A percentile compares a stretch with the other conserved stretches of the same genome.
Conservation (phyloP, 2,113 vertebrate genomes). For the Lepus timidus region DNA sequence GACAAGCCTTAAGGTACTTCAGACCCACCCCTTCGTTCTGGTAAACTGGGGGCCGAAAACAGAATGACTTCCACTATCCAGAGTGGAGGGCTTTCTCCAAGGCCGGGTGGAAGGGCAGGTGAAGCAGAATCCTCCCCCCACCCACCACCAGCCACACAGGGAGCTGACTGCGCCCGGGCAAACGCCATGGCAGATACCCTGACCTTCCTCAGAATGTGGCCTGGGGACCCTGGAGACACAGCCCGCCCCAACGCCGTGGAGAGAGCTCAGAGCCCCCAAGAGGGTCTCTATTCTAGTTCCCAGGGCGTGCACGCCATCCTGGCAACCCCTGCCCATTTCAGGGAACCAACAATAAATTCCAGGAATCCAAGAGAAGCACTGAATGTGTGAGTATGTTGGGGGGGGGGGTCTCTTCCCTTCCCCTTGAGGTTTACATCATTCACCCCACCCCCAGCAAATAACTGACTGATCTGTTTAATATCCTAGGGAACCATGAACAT, state of each 20-base stretch:
- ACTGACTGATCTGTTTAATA: background rate
- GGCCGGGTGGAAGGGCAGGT: background rate
- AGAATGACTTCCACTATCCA: background rate
- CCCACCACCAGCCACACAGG: too few species aligned
- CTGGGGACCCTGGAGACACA: background rate
- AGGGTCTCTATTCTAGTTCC: conserved; percentile 63
- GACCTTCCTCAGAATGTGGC: background rate
- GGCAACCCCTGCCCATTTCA: conserved; percentile 46
- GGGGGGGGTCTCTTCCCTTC: background rate
- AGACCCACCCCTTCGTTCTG: background rate
- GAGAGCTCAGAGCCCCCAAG: background rate
- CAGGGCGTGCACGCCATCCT: conserved; percentile 63
- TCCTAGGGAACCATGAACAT: conserved; percentile 35
- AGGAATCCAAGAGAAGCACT: background rate
- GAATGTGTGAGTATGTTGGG: too few species aligned
- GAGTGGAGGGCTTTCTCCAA: background rate
- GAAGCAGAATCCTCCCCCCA: background rate
- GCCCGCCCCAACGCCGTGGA: background rate
- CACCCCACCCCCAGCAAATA: background rate
- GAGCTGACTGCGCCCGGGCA: background rate
- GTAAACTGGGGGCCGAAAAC: background rate
- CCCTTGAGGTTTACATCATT: background rate
- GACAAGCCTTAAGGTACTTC: background rate
- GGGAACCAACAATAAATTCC: conserved; percentile 18
- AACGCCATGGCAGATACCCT: background rate